These are phyloP conservation scores for Sarcophilus harrisii DNA, from an alignment of 2,797 vertebrate genomes.

Conservation along the genomic window DNA sequence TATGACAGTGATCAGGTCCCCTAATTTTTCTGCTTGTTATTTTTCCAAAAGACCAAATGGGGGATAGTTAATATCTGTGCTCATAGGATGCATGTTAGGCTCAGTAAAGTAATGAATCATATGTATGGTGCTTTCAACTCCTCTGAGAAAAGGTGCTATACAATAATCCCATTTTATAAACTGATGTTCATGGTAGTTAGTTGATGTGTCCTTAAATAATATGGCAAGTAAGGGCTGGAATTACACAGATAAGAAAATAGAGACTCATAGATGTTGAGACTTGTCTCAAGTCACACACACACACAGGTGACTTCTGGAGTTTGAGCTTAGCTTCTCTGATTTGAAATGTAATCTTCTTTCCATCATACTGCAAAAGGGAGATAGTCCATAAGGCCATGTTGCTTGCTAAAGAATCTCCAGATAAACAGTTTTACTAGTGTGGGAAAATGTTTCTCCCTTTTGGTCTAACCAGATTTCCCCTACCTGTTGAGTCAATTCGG, in stretches of 20 bases:
- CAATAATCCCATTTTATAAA: constrained; percentile 53
- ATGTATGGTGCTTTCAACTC: constrained; percentile 48
- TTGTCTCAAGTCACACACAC: not conserved
- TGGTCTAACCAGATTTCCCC: not conserved
- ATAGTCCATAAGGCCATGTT: not conserved
- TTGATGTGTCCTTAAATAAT: constrained; percentile 28
- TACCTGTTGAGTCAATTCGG: not conserved
- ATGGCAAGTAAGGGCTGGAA: not conserved
- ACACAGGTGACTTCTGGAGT: not conserved
- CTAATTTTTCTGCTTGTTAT: constrained; percentile 11
- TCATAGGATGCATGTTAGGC: not conserved
- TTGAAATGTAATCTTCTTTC: not conserved
- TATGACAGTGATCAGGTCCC: not conserved
- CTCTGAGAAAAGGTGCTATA: constrained; percentile 38
- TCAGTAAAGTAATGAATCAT: constrained; percentile 22
- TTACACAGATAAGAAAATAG: not conserved
- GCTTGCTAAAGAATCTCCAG: not conserved
- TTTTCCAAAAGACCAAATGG: constrained; percentile 29
- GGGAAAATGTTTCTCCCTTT: not conserved
- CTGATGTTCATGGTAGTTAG: constrained; percentile 53
- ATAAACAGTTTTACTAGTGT: not conserved
- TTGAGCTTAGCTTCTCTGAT: not conserved
- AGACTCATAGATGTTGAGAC: not conserved
- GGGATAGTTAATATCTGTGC: constrained; percentile 14
- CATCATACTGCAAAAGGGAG: not conserved